Evolutionary conservation across 30 jellyfish, hydroid and myxozoan species (phyloP).

Genomic region (Hydractinia echinata): DNA sequence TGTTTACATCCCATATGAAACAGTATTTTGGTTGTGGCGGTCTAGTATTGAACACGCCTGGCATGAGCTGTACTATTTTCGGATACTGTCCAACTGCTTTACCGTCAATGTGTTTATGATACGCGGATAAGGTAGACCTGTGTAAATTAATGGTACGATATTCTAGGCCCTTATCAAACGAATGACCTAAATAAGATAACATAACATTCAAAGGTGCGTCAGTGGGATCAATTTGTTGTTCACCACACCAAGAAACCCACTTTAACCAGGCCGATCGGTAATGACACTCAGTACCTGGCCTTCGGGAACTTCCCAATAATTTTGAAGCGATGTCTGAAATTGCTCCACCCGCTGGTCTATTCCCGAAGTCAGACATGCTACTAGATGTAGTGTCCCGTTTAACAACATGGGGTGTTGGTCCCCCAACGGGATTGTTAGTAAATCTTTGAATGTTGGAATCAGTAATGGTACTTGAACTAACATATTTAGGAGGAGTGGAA

Average conservation of each 20-base stretch:
- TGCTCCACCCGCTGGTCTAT: conserved; percentile 11
- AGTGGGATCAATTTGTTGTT: no score
- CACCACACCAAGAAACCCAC: no score
- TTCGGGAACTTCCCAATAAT: no score
- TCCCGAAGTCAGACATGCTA: conserved; percentile 35
- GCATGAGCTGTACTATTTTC: conserved; percentile 17
- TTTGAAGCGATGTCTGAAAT: conserved; percentile 31
- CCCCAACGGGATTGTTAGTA: conserved; percentile 31
- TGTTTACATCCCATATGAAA: no score
- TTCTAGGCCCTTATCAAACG: conserved; percentile 20
- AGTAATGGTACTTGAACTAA: conserved; percentile 21
- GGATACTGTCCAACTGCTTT: conserved; percentile 40
- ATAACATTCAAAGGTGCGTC: conserved; percentile 21
- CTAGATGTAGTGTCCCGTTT: conserved; percentile 33
- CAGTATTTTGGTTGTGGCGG: no score
- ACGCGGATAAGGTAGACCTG: conserved; percentile 22
- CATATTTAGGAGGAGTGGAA: conserved; percentile 30
- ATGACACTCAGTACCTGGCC: no score
- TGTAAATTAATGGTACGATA: conserved; percentile 25
- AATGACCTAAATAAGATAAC: conserved; percentile 3
- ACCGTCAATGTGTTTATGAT: conserved; percentile 24
- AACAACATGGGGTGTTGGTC: conserved; percentile 16
- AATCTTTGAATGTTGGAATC: conserved; percentile 4
- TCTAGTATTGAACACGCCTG: conserved; percentile 26
- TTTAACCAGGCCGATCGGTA: no score